Percentiles rank a stretch among this genome's conserved stretches.
These are phyloP conservation scores for Papilio protenor DNA, from an alignment of 2,888 invertebrate species.

Conservation along the genomic window DNA sequence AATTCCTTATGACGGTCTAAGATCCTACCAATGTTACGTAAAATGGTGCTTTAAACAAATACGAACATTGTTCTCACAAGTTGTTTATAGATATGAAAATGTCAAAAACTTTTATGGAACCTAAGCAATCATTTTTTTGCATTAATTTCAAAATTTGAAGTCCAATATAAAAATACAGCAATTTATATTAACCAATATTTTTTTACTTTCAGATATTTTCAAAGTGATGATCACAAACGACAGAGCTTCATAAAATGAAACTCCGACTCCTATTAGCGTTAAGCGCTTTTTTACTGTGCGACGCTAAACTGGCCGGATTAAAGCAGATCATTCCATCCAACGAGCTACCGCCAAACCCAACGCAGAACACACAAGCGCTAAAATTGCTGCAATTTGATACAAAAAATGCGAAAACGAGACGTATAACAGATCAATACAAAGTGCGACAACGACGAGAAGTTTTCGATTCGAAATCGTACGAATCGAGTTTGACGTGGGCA, in stretches of 20 bases:
- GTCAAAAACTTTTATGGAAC: background rate
- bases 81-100: background rate
- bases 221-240: slow-evolving; percentile 67
- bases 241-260: slow-evolving; percentile 67
- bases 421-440: slow-evolving; percentile 73
- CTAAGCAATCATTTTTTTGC: background rate
- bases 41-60: background rate
- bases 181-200: slow-evolving; percentile 29
- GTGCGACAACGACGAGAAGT: slow-evolving; percentile 70
- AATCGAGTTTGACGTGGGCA: slow-evolving; percentile 82
- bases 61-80: background rate
- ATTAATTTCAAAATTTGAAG: background rate
- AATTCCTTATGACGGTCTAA: background rate
- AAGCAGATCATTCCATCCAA: slow-evolving; percentile 66
- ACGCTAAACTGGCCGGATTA: slow-evolving; percentile 73
- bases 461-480: slow-evolving; percentile 77
- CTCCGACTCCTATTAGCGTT: slow-evolving; percentile 69
- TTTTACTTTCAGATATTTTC: slow-evolving; percentile 68
- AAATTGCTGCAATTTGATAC: slow-evolving; percentile 65
- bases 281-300: slow-evolving; percentile 71
- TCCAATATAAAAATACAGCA: background rate
- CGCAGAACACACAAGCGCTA: slow-evolving; percentile 64
- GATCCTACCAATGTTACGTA: background rate
- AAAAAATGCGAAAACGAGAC: slow-evolving; percentile 71
- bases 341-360: slow-evolving; percentile 66